phyloP scores from a whole-genome alignment of 2,888 invertebrate species.

The Reticulitermes lucifugus region DNA sequence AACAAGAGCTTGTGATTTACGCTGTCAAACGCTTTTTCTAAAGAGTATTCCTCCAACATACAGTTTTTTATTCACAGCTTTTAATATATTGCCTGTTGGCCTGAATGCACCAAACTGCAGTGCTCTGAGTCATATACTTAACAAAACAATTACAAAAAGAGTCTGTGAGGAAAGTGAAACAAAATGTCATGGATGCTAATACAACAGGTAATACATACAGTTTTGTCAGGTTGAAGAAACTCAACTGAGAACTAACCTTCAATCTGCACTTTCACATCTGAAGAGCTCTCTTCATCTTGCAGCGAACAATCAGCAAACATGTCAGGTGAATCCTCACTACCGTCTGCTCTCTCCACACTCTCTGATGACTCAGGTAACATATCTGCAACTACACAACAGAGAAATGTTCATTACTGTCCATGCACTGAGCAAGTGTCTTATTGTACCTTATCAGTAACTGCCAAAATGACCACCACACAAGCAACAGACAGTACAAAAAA shows the following conservation, averaged over 20 bases:
- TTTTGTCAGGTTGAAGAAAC: background rate
- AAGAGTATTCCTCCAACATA: too few relatives aligned
- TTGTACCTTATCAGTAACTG: background rate
- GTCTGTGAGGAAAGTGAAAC: background rate
- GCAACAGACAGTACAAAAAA: too few relatives aligned
- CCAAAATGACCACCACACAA: too few relatives aligned
- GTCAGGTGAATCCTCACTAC: constrained; percentile 5
- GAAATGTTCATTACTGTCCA: background rate
- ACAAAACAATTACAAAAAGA: background rate
- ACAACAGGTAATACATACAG: background rate
- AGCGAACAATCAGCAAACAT: constrained; percentile 16
- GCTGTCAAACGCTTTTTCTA: too few relatives aligned
- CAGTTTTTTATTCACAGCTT: too few relatives aligned
- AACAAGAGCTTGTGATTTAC: too few relatives aligned
- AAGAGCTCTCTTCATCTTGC: background rate
- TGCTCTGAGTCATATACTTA: background rate
- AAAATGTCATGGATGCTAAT: background rate
- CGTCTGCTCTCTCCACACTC: background rate
- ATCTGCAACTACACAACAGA: background rate
- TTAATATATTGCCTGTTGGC: too few relatives aligned
- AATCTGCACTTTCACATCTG: background rate
- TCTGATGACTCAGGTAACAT: background rate
- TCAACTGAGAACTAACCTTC: background rate
- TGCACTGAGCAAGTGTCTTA: background rate
- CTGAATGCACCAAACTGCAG: too few relatives aligned